Percentiles rank a stretch among this genome's conserved stretches.
Conservation (phyloP, 2,888 invertebrate species). For the Diaphora mendica region DNA sequence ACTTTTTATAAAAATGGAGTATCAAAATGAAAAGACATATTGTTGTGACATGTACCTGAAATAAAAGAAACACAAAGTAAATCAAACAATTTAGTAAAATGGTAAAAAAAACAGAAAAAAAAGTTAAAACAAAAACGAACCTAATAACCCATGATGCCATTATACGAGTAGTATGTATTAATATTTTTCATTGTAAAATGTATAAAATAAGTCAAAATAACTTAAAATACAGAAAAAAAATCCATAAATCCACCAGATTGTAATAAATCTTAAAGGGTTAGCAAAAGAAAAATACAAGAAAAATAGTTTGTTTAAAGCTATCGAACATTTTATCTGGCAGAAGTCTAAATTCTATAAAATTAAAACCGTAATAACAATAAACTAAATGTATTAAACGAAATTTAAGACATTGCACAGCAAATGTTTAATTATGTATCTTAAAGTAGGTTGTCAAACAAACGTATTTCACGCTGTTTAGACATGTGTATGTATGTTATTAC, state of each 20-base stretch:
- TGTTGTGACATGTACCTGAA: constrained; percentile 17
- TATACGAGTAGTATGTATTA: neutral
- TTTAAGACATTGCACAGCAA: too few species aligned
- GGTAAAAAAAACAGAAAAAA: neutral
- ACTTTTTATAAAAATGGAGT: neutral
- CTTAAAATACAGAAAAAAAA: neutral
- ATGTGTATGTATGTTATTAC: constrained; percentile 4
- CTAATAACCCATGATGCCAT: constrained; percentile 16
- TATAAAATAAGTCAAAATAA: neutral
- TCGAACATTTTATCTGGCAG: too few species aligned
- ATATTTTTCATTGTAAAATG: neutral
- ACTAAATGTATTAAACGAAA: neutral
- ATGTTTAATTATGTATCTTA: neutral
- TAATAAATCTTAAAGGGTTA: neutral
- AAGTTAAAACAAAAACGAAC: neutral
- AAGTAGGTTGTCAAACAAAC: neutral
- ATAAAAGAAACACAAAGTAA: constrained; percentile 7
- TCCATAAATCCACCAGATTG: neutral
- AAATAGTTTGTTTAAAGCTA: too few species aligned
- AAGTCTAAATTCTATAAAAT: too few species aligned
- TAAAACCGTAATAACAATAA: neutral
- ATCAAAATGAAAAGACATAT: neutral
- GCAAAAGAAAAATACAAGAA: neutral
- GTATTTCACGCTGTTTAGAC: neutral
- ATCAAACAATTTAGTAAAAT: neutral